Base-by-base conservation (phyloP, 1,140 invertebrate genomes). In the Lepeophtheirus salmonis region DNA sequence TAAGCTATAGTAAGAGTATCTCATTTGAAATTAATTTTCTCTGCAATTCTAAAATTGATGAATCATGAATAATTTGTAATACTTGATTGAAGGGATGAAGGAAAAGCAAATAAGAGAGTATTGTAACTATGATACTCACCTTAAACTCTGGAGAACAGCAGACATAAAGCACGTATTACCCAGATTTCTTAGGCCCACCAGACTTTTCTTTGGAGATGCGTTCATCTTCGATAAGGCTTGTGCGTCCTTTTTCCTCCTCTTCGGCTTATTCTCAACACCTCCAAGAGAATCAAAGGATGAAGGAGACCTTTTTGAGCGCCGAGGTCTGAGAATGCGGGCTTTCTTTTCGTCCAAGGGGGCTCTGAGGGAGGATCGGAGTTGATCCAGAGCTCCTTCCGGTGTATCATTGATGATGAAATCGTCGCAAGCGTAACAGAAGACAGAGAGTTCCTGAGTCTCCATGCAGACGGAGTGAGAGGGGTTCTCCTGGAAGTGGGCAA, bases 81-180 rank as follows among this genome's bases (percentile, higher is more conserved):
- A n/a, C n/a, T n/a, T n/a, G n/a, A n/a, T n/a, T n/a, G n/a, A n/a
- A n/a, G n/a, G n/a, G n/a, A n/a, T 17, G 17, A 51, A 18, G 18
- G 21, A 3, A 57, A 4, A 56, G 3, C 20, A 22, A 56, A 50
- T 56, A 13, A 10, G 10, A 10, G 10, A 12, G 20, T 41, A 6
- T 20, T 17, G 56, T 10, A 4, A 58, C 12, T 14, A 56, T 17
- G 22, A 26, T 59, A 18, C 14, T 20, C 54, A 79, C 78, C 77
- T 85, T 66, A 89, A 75, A 64, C 83, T 86, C 68, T 89, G 86
- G 58, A 88, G 73, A 50, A 88, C 84, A 59, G 83, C 83, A 73
- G 86, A 88, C 84, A 89, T 89, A 70, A 88, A 89, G 71, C 84
- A 88, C 62, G 84, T 88, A 68, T 89, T 89, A 62, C 84, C 85